Evolutionary conservation across 35 echinoderm and acorn worm genomes (phyloP).

Genomic region (Apostichopus parvimensis): DNA sequence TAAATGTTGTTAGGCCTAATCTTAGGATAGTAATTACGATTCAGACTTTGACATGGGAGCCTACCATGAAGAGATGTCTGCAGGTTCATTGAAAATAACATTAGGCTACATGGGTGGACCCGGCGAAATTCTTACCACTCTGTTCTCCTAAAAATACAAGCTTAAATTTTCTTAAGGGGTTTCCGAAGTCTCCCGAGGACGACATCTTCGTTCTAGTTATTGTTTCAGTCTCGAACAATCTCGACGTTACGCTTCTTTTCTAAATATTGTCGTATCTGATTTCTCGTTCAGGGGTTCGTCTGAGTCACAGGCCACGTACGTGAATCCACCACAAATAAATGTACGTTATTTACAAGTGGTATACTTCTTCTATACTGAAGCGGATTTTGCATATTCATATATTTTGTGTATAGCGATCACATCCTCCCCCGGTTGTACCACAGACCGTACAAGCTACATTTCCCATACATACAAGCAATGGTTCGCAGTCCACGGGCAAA

Average conservation of each 20-base stretch:
- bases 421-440: background rate
- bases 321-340: background rate
- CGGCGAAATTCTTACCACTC: slow-evolving; percentile 87
- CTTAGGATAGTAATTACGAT: background rate
- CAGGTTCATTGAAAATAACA: slow-evolving; percentile 17
- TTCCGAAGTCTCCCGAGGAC: slow-evolving; percentile 97
- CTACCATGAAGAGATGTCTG: slow-evolving; percentile 1
- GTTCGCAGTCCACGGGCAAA: too few species aligned
- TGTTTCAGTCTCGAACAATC: background rate
- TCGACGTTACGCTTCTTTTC: background rate
- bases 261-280: background rate
- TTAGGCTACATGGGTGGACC: slow-evolving; percentile 63
- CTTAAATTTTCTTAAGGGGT: slow-evolving; percentile 99
- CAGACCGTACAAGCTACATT: background rate
- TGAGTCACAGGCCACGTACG: slow-evolving; percentile 40
- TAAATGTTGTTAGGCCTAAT: background rate
- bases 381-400: background rate
- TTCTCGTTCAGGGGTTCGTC: background rate
- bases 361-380: background rate
- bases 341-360: background rate
- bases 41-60: slow-evolving; percentile 8
- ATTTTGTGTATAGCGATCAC: background rate
- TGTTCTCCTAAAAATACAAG: slow-evolving; percentile 99
- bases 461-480: too few species aligned
- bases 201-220: slow-evolving; percentile 69